Evolutionary conservation across 1,140 invertebrate genomes (phyloP).

Genomic region (Drosophila pseudoananassae): DNA sequence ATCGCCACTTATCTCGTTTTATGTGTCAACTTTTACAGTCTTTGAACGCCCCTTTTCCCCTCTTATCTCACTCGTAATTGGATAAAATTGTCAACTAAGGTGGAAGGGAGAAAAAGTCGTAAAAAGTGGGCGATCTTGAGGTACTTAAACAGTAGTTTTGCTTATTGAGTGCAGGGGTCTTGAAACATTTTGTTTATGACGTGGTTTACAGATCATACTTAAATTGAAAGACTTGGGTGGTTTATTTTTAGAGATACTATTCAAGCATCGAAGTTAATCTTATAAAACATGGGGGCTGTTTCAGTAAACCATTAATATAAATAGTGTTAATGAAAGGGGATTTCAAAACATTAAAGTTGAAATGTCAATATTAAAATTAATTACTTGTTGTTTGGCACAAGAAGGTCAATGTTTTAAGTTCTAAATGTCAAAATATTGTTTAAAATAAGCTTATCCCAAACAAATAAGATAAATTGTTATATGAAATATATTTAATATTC

Average conservation of each 20-base stretch:
- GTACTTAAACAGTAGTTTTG: constrained; percentile 35
- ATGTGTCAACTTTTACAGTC: constrained; percentile 49
- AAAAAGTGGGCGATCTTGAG: constrained; percentile 5
- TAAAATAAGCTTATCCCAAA: neutral
- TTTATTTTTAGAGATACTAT: neutral
- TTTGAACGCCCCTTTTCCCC: neutral
- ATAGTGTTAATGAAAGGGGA: constrained; percentile 1
- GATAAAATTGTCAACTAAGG: constrained; percentile 21
- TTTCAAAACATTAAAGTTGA: constrained; percentile 8
- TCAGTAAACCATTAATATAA: constrained; percentile 20
- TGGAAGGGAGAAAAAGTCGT: neutral
- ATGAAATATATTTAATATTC: no score
- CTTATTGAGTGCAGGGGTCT: constrained; percentile 4
- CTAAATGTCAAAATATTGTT: neutral
- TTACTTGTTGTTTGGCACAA: constrained; percentile 14
- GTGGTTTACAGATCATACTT: constrained; percentile 20
- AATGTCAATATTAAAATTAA: constrained; percentile 30
- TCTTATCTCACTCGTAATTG: constrained; percentile 6
- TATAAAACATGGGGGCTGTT: constrained; percentile 3
- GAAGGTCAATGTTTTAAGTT: constrained; percentile 11
- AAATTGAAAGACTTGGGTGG: neutral
- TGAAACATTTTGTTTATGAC: constrained; percentile 25
- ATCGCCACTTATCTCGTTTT: constrained; percentile 46
- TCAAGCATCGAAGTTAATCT: neutral
- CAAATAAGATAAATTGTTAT: neutral